Percentiles rank a stretch among this genome's conserved stretches.
Evolutionary conservation across 2,888 invertebrate genomes (phyloP).

Genomic region (Andrena trimmerana): DNA sequence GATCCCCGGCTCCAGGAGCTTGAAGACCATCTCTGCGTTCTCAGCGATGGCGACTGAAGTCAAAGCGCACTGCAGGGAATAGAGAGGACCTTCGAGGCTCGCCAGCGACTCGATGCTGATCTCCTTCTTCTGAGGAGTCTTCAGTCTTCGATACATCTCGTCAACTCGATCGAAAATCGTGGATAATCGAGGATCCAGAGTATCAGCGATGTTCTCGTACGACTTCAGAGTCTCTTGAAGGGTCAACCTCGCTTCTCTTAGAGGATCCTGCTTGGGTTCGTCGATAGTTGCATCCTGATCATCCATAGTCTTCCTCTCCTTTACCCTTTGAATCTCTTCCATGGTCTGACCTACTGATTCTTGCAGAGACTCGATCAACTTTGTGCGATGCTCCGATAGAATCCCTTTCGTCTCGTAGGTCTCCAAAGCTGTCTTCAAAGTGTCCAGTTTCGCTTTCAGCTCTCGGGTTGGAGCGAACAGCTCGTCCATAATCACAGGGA

Average conservation of each 20-base stretch:
- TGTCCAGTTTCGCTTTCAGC: conserved; percentile 76
- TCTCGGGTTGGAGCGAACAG: conserved; percentile 75
- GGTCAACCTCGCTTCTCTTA: conserved; percentile 56
- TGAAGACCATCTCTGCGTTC: conserved; percentile 33
- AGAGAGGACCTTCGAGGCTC: conserved; percentile 60
- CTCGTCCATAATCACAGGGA: conserved; percentile 50
- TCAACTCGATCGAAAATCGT: conserved; percentile 55
- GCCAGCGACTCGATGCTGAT: conserved; percentile 49
- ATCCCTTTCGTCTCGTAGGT: conserved; percentile 76
- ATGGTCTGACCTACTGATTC: conserved; percentile 70
- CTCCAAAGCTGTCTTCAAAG: conserved; percentile 77
- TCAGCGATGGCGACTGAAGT: conserved; percentile 33
- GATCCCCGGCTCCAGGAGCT: conserved; percentile 55
- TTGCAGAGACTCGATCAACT: conserved; percentile 75
- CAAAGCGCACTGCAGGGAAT: conserved; percentile 56
- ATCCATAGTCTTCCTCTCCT: conserved; percentile 21
- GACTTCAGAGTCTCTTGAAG: conserved; percentile 56
- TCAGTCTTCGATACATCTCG: conserved; percentile 57
- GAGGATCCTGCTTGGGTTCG: conserved; percentile 44
- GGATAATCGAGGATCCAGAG: conserved; percentile 51
- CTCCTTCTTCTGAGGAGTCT: conserved; percentile 41
- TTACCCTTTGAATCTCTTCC: conserved; percentile 64
- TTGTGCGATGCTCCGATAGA: conserved; percentile 74
- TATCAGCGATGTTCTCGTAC: conserved; percentile 53
- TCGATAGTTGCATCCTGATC: conserved; percentile 1